Evolutionary conservation across 2,888 invertebrate species (phyloP).

Genomic region (Schrankia costaestrigalis): DNA sequence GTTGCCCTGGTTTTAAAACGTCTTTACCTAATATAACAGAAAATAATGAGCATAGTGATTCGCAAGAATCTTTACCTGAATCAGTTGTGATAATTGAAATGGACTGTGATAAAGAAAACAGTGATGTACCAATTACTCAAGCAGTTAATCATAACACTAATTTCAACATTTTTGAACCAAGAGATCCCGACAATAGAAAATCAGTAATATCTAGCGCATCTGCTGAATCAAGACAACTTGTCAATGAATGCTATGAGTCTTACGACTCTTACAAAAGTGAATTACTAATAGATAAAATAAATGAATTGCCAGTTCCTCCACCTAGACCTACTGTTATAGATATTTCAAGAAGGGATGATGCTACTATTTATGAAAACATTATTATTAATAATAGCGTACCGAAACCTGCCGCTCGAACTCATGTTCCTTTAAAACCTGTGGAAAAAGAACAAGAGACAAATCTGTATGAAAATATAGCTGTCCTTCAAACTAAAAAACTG

Average conservation of each 20-base stretch:
- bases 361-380: slow-evolving; percentile 65
- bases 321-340: slow-evolving; percentile 45
- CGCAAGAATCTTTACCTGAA: slow-evolving; percentile 52
- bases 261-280: slow-evolving; percentile 51
- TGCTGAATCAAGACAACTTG: slow-evolving; percentile 51
- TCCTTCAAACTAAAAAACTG: slow-evolving; percentile 41
- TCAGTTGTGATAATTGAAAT: slow-evolving; percentile 46
- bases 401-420: slow-evolving; percentile 61
- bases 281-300: slow-evolving; percentile 21
- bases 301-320: slow-evolving; percentile 52
- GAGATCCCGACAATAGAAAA: slow-evolving; percentile 36
- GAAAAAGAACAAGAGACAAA: slow-evolving; percentile 42
- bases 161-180: slow-evolving; percentile 62
- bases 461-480: slow-evolving; percentile 63
- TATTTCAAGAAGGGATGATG: slow-evolving; percentile 31
- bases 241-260: slow-evolving; percentile 72
- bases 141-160: slow-evolving; percentile 52
- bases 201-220: slow-evolving; percentile 49
- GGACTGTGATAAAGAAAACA: slow-evolving; percentile 39
- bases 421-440: slow-evolving; percentile 51
- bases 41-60: slow-evolving; percentile 67
- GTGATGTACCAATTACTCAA: slow-evolving; percentile 37
- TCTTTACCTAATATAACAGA: slow-evolving; percentile 74
- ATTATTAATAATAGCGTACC: slow-evolving; percentile 43
- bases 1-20: slow-evolving; percentile 73